Conservation (phyloP, 2,888 invertebrate species). For the Drosophila suboccidentalis region DNA sequence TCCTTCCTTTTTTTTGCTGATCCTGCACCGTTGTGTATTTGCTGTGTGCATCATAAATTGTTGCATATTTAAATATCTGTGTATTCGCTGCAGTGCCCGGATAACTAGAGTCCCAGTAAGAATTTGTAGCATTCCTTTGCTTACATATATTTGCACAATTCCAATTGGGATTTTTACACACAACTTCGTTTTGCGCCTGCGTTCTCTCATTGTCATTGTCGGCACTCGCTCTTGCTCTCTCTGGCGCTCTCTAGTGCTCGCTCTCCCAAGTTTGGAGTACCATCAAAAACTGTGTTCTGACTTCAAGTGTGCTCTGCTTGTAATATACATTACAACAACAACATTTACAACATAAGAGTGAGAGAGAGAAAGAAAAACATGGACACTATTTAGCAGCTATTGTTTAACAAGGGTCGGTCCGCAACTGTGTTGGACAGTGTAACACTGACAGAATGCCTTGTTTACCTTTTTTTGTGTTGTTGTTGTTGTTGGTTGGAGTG, state of each 20-base stretch:
- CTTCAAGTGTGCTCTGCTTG: conserved; percentile 56
- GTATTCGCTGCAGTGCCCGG: conserved; percentile 42
- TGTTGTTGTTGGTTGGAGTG: conserved; percentile 1
- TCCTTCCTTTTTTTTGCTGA: conserved; percentile 33
- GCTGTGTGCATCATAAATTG: conserved; percentile 69
- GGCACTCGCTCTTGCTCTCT: conserved; percentile 11
- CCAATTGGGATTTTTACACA: conserved; percentile 61
- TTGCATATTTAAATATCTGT: conserved; percentile 67
- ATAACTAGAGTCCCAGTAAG: conserved; percentile 30
- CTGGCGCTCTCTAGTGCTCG: conserved; percentile 19
- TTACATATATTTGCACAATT: conserved; percentile 50
- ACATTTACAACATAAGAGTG: background rate
- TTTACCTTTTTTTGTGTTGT: conserved; percentile 60
- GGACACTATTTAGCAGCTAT: conserved; percentile 37
- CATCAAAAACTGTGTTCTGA: conserved; percentile 53
- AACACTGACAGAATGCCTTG: conserved; percentile 42
- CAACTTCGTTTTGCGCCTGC: conserved; percentile 67
- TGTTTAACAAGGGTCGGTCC: conserved; percentile 27
- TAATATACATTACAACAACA: conserved; percentile 26
- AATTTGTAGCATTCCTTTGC: conserved; percentile 35
- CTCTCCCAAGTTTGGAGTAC: conserved; percentile 61
- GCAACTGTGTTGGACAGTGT: conserved; percentile 41
- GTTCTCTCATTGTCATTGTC: conserved; percentile 37
- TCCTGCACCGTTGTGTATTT: conserved; percentile 37
- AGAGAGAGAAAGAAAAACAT: conserved; percentile 27